These are phyloP conservation scores for Polydesmus complanatus DNA, from an alignment of 2,888 invertebrate genomes.

Conservation along the genomic window DNA sequence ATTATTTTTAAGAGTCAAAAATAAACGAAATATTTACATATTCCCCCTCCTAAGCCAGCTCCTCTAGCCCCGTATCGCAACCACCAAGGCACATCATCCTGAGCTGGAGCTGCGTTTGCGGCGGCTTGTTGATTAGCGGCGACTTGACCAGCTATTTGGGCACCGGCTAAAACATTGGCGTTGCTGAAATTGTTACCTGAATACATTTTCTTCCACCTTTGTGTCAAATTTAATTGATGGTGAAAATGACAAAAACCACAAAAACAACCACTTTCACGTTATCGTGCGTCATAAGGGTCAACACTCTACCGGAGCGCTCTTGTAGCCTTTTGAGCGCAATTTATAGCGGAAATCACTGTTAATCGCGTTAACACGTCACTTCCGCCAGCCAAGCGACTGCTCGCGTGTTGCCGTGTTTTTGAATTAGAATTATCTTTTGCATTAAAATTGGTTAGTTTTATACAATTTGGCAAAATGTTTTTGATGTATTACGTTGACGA, in stretches of 20 bases:
- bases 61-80: conserved; percentile 72
- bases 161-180: conserved; percentile 2
- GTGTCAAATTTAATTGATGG: too few relatives aligned
- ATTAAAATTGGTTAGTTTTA: not conserved
- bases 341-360: not conserved
- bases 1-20: not conserved
- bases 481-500: conserved; percentile 62
- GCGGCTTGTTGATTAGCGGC: not conserved
- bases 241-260: too few relatives aligned
- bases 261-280: not conserved
- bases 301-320: too few relatives aligned
- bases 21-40: conserved; percentile 49
- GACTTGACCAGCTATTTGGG: not conserved
- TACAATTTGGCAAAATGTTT: conserved; percentile 47
- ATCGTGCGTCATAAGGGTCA: too few relatives aligned
- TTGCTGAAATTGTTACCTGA: not conserved
- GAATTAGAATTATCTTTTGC: not conserved
- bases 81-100: conserved; percentile 74
- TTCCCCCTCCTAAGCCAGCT: conserved; percentile 68
- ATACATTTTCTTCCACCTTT: conserved; percentile 1
- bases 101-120: not conserved
- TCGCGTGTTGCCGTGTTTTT: not conserved
- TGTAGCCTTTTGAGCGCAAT: too few relatives aligned
- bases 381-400: too few relatives aligned
- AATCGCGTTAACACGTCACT: not conserved